Percentiles rank a stretch among this genome's conserved stretches.
phyloP scores from a whole-genome alignment of 2,797 vertebrate species.

The Todus mexicanus region DNA sequence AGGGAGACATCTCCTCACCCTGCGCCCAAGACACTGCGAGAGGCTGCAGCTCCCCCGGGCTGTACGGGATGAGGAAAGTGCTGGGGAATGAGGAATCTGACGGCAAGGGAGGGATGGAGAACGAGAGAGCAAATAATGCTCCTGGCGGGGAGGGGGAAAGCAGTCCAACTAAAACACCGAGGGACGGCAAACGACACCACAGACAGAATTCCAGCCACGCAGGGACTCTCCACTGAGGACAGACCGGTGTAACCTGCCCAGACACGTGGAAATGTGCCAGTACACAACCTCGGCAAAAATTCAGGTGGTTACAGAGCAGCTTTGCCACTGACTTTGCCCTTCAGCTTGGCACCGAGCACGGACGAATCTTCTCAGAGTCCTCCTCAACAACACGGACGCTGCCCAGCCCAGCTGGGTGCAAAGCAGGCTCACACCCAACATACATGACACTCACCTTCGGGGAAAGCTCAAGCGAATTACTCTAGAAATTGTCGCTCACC shows the following conservation, averaged over 20 bases:
- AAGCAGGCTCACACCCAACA: rapidly evolving
- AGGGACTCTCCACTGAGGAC: background rate
- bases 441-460: rapidly evolving
- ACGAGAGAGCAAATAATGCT: background rate
- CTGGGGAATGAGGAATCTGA: background rate
- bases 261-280: background rate
- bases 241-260: background rate
- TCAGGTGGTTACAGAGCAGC: background rate
- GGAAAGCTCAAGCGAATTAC: rapidly evolving
- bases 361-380: background rate
- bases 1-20: background rate
- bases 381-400: rapidly evolving
- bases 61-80: rapidly evolving
- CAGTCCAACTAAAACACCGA: background rate
- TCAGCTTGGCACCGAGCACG: background rate
- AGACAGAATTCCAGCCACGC: background rate
- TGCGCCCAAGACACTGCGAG: rapidly evolving
- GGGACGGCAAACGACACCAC: background rate
- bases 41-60: background rate
- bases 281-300: rapidly evolving
- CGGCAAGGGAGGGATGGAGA: rapidly evolving
- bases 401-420: background rate
- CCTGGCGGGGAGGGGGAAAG: background rate
- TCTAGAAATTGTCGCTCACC: background rate
- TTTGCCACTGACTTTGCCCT: background rate